Evolutionary conservation across 2,113 vertebrate species (phyloP).

Genomic region (Pteropus alecto): DNA sequence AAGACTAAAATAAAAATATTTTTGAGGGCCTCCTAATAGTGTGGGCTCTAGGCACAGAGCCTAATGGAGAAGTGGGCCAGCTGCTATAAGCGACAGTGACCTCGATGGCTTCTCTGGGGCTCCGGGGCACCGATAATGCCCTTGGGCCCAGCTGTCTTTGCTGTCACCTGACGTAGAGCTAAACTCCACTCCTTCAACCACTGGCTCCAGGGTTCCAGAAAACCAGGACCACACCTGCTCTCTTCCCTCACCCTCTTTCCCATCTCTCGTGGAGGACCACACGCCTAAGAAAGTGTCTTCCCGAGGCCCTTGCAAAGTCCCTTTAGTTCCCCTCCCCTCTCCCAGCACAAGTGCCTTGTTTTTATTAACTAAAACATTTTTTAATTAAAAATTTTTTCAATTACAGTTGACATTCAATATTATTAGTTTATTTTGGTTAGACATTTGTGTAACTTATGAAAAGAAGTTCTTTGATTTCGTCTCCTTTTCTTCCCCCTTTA

Average conservation of each 20-base stretch:
- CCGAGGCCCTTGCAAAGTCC: neutral
- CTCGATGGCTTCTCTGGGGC: neutral
- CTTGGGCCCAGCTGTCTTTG: too few species aligned
- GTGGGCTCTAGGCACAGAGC: neutral
- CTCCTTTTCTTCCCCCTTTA: neutral
- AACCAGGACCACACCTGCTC: neutral
- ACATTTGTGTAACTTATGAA: too few species aligned
- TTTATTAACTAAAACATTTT: too few species aligned
- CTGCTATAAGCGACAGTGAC: accelerated
- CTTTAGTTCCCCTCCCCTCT: neutral
- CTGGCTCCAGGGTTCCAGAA: neutral
- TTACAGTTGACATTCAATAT: too few species aligned
- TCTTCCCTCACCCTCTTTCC: neutral
- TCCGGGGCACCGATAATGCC: neutral
- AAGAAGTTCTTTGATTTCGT: neutral
- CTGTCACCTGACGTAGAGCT: neutral
- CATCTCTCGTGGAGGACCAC: neutral
- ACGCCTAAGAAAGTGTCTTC: neutral
- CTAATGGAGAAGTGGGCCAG: neutral
- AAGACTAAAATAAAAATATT: neutral
- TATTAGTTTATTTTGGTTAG: too few species aligned
- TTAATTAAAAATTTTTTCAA: too few species aligned
- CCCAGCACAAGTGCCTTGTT: too few species aligned
- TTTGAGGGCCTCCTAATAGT: neutral
- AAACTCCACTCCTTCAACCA: neutral